Conservation (phyloP, 2,113 vertebrate species). For the Cervus canadensis region DNA sequence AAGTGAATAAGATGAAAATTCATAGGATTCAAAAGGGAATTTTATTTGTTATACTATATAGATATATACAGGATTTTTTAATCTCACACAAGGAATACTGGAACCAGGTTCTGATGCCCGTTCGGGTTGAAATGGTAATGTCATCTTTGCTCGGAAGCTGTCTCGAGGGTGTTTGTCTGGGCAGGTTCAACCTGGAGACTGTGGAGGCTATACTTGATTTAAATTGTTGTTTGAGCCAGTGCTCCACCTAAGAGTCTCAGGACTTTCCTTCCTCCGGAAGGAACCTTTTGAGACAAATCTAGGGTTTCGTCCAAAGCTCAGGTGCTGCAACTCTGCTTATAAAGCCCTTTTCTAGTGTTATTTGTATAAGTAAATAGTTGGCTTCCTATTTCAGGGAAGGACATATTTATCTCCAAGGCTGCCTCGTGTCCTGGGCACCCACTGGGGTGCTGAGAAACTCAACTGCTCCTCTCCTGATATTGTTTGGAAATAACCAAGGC, state of each 20-base stretch:
- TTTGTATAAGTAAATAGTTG: not conserved
- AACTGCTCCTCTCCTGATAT: not conserved
- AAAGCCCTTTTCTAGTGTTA: not conserved
- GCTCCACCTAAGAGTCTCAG: not conserved
- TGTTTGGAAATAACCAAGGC: not conserved
- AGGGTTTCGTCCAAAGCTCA: conserved; percentile 49
- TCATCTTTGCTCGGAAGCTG: not conserved
- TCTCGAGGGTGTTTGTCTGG: not conserved
- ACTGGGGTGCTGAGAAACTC: not conserved
- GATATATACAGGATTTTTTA: not conserved
- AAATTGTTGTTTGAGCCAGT: not conserved
- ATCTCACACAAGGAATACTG: not conserved
- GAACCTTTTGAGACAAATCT: not conserved
- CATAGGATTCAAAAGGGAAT: not conserved
- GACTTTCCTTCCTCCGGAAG: not conserved
- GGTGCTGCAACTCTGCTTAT: not conserved
- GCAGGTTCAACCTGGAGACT: not conserved
- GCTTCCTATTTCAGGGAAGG: not conserved
- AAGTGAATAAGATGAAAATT: not conserved
- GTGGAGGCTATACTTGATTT: not conserved
- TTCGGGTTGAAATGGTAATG: not conserved
- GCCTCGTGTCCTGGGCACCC: rapidly evolving
- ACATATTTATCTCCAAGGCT: not conserved
- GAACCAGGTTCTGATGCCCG: not conserved
- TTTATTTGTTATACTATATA: not conserved